Evolutionary conservation across 2,888 invertebrate species (phyloP).

Genomic region (Parapristionchus giblindavisi): DNA sequence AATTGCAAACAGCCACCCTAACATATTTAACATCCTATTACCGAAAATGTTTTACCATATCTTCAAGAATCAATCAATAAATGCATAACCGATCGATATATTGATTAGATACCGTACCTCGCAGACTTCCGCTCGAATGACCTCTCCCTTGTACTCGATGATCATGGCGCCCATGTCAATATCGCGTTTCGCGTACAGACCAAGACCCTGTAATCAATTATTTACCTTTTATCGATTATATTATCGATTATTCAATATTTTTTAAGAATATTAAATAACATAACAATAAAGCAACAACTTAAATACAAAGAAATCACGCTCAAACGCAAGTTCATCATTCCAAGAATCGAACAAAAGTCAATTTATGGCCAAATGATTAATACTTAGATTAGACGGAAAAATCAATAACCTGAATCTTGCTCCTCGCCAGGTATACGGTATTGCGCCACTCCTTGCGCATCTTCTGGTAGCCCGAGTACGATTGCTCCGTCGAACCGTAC

Average conservation of each 20-base stretch:
- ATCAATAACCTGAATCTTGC: slow-evolving; percentile 38
- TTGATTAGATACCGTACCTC: too few species aligned
- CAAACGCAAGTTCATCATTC: too few species aligned
- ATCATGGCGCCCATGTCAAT: slow-evolving; percentile 99
- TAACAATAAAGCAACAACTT: too few species aligned
- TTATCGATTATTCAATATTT: too few species aligned
- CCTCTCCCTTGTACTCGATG: slow-evolving; percentile 96
- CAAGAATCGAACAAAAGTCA: neutral
- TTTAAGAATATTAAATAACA: neutral
- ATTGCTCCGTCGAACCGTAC: slow-evolving; percentile 40
- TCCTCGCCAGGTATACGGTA: slow-evolving; percentile 87
- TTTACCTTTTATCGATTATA: too few species aligned
- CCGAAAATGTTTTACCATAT: too few species aligned
- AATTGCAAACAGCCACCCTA: too few species aligned
- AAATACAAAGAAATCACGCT: too few species aligned
- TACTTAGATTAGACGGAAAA: neutral
- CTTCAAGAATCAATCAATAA: too few species aligned
- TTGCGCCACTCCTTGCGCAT: slow-evolving; percentile 99
- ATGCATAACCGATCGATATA: too few species aligned
- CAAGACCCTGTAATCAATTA: slow-evolving; percentile 83
- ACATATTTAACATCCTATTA: too few species aligned
- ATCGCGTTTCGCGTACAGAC: slow-evolving; percentile 94
- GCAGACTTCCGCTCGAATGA: slow-evolving; percentile 86
- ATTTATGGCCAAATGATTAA: neutral
- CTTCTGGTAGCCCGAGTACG: slow-evolving; percentile 92